Evolutionary conservation across 1,140 invertebrate genomes (phyloP).

Genomic region (Hycleus phaleratus): DNA sequence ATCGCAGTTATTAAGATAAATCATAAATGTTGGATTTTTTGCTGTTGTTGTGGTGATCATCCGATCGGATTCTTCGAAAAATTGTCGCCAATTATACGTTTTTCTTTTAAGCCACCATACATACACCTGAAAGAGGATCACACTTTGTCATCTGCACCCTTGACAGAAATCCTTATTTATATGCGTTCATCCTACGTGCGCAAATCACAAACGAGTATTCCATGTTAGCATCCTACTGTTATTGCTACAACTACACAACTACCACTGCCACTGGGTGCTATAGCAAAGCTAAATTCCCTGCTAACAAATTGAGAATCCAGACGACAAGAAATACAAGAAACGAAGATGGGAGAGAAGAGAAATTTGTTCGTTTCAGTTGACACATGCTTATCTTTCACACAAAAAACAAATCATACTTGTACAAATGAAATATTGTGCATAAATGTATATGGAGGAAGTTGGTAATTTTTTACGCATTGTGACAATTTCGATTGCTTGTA

Average conservation of each 20-base stretch:
- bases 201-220: constrained; percentile 18
- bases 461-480: neutral
- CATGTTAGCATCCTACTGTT: constrained; percentile 11
- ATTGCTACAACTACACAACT: too few relatives aligned
- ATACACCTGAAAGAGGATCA: constrained; percentile 13
- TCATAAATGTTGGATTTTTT: too few relatives aligned
- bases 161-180: constrained; percentile 22
- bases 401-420: too few relatives aligned
- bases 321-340: constrained; percentile 14
- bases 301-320: constrained; percentile 21
- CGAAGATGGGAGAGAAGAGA: constrained; percentile 1
- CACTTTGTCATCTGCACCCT: constrained; percentile 17
- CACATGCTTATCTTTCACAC: too few relatives aligned
- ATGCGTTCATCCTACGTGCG: constrained; percentile 17
- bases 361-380: neutral
- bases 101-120: constrained; percentile 5
- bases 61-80: too few relatives aligned
- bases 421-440: too few relatives aligned
- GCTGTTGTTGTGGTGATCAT: too few relatives aligned
- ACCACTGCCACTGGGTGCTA: constrained; percentile 4
- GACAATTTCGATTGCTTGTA: too few relatives aligned
- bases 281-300: constrained; percentile 15
- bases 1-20: too few relatives aligned
- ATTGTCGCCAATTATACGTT: constrained; percentile 9
- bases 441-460: too few relatives aligned